These are phyloP conservation scores for Coregonus clupeaformis DNA, from an alignment of 2,113 vertebrate species.

Conservation along the genomic window DNA sequence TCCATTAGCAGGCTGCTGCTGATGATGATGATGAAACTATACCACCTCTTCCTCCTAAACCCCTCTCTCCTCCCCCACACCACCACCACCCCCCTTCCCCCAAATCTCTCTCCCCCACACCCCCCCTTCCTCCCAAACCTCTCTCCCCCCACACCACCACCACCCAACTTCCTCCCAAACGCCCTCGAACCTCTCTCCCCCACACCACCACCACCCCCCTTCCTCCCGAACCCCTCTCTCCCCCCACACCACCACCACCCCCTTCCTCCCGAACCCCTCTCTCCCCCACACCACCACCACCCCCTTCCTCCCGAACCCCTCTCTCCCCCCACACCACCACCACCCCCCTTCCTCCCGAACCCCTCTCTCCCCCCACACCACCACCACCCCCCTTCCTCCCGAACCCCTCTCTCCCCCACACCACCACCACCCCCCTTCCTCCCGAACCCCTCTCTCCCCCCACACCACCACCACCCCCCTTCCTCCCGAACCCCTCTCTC, in stretches of 20 bases:
- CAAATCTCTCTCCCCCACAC: too few relatives aligned
- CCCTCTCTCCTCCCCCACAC: too few relatives aligned
- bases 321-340: neutral
- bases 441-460: neutral
- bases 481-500: neutral
- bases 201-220: slow-evolving; percentile 10
- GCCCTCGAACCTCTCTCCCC: neutral
- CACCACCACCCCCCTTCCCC: slow-evolving; percentile 20
- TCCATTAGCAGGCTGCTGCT: slow-evolving; percentile 75
- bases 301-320: neutral
- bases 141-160: neutral
- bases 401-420: neutral
- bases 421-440: neutral
- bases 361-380: too few relatives aligned
- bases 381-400: slow-evolving; percentile 25
- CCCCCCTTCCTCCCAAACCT: neutral
- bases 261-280: neutral
- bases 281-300: slow-evolving; percentile 5
- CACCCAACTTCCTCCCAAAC: slow-evolving; percentile 1
- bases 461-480: slow-evolving; percentile 15
- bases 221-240: neutral
- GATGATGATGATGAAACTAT: slow-evolving; percentile 56
- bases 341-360: slow-evolving; percentile 12
- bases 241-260: slow-evolving; percentile 11
- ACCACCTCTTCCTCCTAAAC: neutral